Conservation (phyloP, 2,797 vertebrate species). For the Echeneis naucrates region DNA sequence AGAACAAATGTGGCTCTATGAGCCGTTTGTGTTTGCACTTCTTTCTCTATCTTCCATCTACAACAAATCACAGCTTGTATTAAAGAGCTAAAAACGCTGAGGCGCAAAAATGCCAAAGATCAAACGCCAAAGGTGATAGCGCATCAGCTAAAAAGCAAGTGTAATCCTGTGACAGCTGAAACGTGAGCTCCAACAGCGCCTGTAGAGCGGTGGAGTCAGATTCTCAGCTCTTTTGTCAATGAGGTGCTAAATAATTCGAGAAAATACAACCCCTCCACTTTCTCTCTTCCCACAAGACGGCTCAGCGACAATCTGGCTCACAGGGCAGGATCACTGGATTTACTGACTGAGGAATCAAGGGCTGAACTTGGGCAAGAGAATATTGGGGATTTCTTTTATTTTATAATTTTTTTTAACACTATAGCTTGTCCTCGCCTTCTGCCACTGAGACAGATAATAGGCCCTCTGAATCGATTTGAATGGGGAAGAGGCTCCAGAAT, state of each 20-base stretch:
- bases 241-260: constrained; percentile 84
- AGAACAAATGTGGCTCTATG: not conserved
- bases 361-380: too few species aligned
- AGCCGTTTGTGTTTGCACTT: constrained; percentile 1
- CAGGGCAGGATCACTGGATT: not conserved
- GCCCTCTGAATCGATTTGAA: constrained; percentile 52
- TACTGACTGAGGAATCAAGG: too few species aligned
- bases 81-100: not conserved
- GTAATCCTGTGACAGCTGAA: constrained; percentile 65
- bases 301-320: constrained; percentile 17
- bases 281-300: constrained; percentile 59
- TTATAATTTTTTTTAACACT: too few species aligned
- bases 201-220: constrained; percentile 68
- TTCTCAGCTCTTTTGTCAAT: constrained; percentile 79
- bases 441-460: constrained; percentile 40
- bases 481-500: constrained; percentile 79
- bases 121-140: constrained; percentile 66
- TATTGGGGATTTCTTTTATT: too few species aligned
- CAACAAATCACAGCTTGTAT: not conserved
- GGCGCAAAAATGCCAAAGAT: constrained; percentile 50
- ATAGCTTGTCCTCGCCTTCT: not conserved
- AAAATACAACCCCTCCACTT: constrained; percentile 74
- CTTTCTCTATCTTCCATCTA: not conserved
- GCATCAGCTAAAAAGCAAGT: constrained; percentile 41
- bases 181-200: constrained; percentile 70